These are phyloP conservation scores for Drosophila navojoa DNA, from an alignment of 1,140 invertebrate species.

Conservation along the genomic window DNA sequence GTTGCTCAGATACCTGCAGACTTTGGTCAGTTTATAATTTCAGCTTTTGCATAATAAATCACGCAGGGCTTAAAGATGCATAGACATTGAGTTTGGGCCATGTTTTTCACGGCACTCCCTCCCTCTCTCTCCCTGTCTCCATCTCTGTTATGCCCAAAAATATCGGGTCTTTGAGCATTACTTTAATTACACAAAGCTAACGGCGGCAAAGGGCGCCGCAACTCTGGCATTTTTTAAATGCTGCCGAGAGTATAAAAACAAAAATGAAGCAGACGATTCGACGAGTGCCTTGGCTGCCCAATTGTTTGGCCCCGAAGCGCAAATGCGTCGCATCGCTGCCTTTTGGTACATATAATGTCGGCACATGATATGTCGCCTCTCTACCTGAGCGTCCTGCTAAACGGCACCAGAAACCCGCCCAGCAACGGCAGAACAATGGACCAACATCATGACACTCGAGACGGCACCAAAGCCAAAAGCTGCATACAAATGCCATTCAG, in stretches of 20 bases:
- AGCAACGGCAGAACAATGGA: conserved; percentile 50
- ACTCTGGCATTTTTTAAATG: conserved; percentile 71
- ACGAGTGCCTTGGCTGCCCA: conserved; percentile 30
- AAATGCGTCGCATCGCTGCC: conserved; percentile 62
- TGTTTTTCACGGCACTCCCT: not conserved
- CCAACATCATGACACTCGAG: conserved; percentile 64
- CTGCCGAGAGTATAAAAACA: conserved; percentile 18
- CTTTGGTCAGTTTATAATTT: conserved; percentile 51
- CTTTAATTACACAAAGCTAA: conserved; percentile 70
- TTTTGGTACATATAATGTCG: conserved; percentile 60
- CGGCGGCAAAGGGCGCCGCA: conserved; percentile 8
- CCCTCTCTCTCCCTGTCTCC: too few relatives aligned
- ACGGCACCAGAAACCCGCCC: not conserved
- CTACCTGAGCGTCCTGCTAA: conserved; percentile 58
- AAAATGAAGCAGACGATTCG: conserved; percentile 2
- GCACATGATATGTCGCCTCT: conserved; percentile 77
- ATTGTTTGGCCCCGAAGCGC: conserved; percentile 31
- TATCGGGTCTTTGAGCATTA: conserved; percentile 65
- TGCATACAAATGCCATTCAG: conserved; percentile 54
- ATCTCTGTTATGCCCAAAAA: conserved; percentile 7
- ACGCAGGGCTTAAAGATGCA: conserved; percentile 50
- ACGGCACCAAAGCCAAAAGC: conserved; percentile 62
- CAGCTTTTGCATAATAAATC: conserved; percentile 80
- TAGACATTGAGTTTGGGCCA: not conserved
- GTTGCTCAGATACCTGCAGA: conserved; percentile 5